Conservation (phyloP, 2,113 vertebrate genomes). For the Rhinolophus ferrumequinum region DNA sequence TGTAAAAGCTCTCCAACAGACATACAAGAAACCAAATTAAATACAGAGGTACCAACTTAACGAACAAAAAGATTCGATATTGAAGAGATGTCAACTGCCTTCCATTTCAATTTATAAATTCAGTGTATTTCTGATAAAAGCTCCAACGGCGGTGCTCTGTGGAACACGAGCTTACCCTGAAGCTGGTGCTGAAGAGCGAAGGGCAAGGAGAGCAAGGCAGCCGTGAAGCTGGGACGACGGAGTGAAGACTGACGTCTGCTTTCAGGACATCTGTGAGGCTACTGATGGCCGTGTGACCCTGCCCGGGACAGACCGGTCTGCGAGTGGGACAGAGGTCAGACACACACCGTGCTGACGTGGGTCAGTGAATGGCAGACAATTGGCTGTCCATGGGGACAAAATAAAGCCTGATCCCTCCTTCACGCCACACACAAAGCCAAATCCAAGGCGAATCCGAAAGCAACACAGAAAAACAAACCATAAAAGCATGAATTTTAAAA, state of each 20-base stretch:
- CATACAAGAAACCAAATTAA: too few species aligned
- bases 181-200: not conserved
- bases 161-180: fast-evolving
- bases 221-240: too few species aligned
- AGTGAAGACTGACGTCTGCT: fast-evolving
- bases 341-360: fast-evolving
- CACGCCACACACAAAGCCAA: not conserved
- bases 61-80: not conserved
- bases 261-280: fast-evolving
- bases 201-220: not conserved
- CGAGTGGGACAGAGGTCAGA: not conserved
- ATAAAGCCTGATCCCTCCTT: not conserved
- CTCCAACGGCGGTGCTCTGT: not conserved
- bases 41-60: too few species aligned
- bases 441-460: not conserved
- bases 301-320: not conserved
- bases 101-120: not conserved
- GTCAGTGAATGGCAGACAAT: too few species aligned
- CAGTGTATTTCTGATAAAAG: not conserved
- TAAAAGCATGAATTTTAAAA: not conserved
- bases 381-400: fast-evolving
- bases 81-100: not conserved
- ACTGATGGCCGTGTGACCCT: fast-evolving
- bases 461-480: too few species aligned
- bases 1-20: not conserved